A percentile compares a stretch with the other conserved stretches of the same genome.
Evolutionary conservation across 2,797 vertebrate species (phyloP).

Genomic region (Pogoniulus pusillus): DNA sequence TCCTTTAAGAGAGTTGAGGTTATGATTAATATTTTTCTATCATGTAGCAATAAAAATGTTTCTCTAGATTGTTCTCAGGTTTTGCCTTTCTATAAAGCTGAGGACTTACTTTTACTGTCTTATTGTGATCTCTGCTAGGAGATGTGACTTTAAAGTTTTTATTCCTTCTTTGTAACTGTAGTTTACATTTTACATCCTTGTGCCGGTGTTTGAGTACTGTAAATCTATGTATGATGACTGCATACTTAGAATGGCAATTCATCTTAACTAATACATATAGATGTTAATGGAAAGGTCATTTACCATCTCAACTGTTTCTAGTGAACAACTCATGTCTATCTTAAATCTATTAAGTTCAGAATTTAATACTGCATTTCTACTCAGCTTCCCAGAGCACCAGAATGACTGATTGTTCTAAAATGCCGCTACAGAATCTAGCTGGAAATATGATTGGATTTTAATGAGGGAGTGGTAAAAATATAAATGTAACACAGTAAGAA

Average conservation of each 20-base stretch:
- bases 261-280: neutral
- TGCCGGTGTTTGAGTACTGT: neutral
- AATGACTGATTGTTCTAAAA: neutral
- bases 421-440: neutral
- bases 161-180: neutral
- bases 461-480: neutral
- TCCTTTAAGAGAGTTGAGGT: neutral
- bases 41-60: neutral
- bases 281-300: neutral
- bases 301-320: neutral
- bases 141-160: neutral
- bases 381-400: neutral
- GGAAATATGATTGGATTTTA: neutral
- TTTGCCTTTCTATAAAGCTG: neutral
- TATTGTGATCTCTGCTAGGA: neutral
- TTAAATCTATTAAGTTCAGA: neutral
- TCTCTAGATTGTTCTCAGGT: neutral
- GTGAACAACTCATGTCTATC: neutral
- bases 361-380: neutral
- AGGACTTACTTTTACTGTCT: neutral
- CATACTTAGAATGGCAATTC: neutral
- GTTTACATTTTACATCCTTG: neutral
- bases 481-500: neutral
- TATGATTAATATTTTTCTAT: neutral
- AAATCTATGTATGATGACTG: neutral